Evolutionary conservation across 2,797 vertebrate species (phyloP).

Genomic region (Platyrinchus mystaceus): DNA sequence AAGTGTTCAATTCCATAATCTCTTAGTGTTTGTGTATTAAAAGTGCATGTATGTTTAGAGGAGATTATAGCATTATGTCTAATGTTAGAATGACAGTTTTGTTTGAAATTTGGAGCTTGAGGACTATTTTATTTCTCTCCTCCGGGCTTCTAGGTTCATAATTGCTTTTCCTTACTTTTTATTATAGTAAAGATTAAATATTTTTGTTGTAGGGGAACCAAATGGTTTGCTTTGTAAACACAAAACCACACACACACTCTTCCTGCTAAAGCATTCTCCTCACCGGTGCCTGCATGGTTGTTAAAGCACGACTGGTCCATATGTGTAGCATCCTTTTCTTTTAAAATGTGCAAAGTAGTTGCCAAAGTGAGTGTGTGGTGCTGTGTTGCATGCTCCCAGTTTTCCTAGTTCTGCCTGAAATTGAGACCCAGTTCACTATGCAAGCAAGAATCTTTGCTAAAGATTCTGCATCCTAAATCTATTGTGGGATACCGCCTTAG

Average conservation of each 20-base stretch:
- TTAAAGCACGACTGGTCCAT: not conserved
- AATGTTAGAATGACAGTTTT: not conserved
- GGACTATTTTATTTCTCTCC: not conserved
- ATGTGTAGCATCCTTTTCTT: not conserved
- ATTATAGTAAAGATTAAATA: not conserved
- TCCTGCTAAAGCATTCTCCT: not conserved
- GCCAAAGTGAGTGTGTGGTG: not conserved
- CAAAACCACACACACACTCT: not conserved
- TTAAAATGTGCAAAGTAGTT: not conserved
- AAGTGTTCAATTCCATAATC: not conserved
- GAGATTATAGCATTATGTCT: not conserved
- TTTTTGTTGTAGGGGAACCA: not conserved
- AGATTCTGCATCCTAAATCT: not conserved
- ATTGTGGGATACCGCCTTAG: fast-evolving
- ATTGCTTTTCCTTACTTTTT: not conserved
- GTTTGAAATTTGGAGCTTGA: not conserved
- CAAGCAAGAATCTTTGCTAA: not conserved
- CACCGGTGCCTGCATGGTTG: fast-evolving
- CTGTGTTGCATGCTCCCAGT: not conserved
- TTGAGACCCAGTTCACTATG: fast-evolving
- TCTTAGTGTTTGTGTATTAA: not conserved
- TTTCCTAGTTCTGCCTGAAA: not conserved
- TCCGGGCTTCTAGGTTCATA: not conserved
- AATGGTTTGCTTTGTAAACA: not conserved
- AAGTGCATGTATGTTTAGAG: not conserved